Evolutionary conservation across 1,140 invertebrate genomes (phyloP), one percentile per base, ranked within the genome.

Genomic region (Venustaconcha ellipsiformis): DNA sequence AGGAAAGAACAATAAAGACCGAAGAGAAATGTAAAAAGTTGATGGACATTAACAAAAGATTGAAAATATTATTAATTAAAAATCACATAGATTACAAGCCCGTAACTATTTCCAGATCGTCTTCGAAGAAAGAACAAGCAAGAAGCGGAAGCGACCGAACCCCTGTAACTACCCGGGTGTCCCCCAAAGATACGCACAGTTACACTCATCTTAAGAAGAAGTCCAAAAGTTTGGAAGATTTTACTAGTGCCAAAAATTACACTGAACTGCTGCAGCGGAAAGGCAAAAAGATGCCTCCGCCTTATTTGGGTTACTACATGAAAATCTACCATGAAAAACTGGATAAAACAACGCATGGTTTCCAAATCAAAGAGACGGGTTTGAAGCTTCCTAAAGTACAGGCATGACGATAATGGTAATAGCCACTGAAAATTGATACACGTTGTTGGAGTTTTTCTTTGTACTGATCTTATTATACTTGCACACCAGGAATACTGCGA

Each of bases 31-130:
- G 67, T 67, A 65, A 78, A 20, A 78, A 78, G 78, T 67, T 82
- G 12, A n/a, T 70, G 55, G 78, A 80, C 20, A 66, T 76, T 48
- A 82, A 82, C 64, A 69, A 75, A 59, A 82, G 72, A 58, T 64
- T 82, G 2, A 71, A 74, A 60, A 48, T 72, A 60, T 76, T 72
- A 17, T 57, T 82, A 17, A 30, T 70, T 2, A 71, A 72, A 20
- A 76, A 80, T 67, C 73, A 73, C 20, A 79, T 82, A 55, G 80
- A 82, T 69, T 66, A 66, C 14, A 78, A 78, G 63, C 69, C 80
- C 23, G 80, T 77, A 15, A 70, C 72, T 37, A 72, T 77, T 72
- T 69, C 72, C 72, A 77, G 70, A 63, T 48, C 18, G 69, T 26
- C 73, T 70, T 18, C 73, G 69, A 2, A 60, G 71, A 30, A 73